Base-by-base conservation (phyloP, 2,888 invertebrate genomes). In the Listrodromus nycthemerus region DNA sequence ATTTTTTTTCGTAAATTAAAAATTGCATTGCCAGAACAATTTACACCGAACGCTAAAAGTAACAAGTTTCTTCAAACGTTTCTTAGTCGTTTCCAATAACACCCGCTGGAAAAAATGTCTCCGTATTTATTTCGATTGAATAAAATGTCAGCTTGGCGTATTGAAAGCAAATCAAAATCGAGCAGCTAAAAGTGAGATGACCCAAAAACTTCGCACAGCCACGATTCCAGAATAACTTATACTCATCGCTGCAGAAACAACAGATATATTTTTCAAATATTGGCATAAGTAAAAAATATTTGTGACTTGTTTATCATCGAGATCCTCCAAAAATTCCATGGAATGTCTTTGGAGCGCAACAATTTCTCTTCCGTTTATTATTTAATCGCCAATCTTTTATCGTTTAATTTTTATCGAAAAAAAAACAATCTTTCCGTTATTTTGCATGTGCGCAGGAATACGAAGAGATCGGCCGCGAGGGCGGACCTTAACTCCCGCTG, bases 371-470 rank as follows among this genome's bases (percentile, higher is more conserved):
- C 21, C 10, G 13, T 45, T 1, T 30, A n/a, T 61, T 61, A 16
- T 27, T n/a, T 30, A n/a, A 16, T 16, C 24, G 6, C 30, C 58
- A 16, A 30, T 30, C 13, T 4, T 55, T 55, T 7, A 16, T 48
- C 16, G 6, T 41, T 41, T 41, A 13, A 16, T 41, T 13, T 41
- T 41, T 41, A 10, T 41, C 1, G 10, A 41, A 41, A 45, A 10
- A 16, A 8, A 27, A 4, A 48, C 7, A 5, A n/a, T 8, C 4
- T 13, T 48, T 50, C 41, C 69, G 8, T 52, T 21, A 4, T 16
- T 63, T 65, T 71, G 37, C 24, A 30, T 78, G 27, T 65, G 74
- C n/a, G 13, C 81, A 81, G 78, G 66, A 37, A 10, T 65, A 19
- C 27, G 16, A 48, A 19, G 33, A 33, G 21, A 27, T 65, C 65